Base-by-base conservation (phyloP, 2,113 vertebrate genomes). In the Ochotona curzoniae region DNA sequence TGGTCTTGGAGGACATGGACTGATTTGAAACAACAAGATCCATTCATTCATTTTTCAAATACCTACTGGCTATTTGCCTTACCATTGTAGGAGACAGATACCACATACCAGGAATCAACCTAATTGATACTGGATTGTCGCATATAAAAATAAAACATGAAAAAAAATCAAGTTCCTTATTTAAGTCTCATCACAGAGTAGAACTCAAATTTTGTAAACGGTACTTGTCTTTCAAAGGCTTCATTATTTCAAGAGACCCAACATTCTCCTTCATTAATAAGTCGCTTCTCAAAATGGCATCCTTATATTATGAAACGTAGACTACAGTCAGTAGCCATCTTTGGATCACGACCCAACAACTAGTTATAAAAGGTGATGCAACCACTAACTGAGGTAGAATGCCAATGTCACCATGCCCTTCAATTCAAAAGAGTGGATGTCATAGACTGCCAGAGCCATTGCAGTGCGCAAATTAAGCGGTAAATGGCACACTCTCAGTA, bases 281-380 rank as follows among this genome's bases (percentile, higher is more conserved):
- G 81, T 84, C 87, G 66, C 63, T 82, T 91, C 60, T 87, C 30
- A 78, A 91, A 93, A 93, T 96, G 87, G 87, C 83, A 90, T 78
- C 89, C 82, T 94, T 93, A 87, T 94, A 93, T 44, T 44, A 44
- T 44, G 84, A 95, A 96, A 95, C 75, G 85, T 94, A 82, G 94
- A 73, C 71, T 91, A 63, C 60, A 57, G 26, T 78, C 57, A 71
- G 64, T 67, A 88, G 66, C 70, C 85, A 90, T 87, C 44, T 76
- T 95, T 97, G 92, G 66, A 93, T 92, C 51, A 2, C 18, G 93
- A 94, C 87, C 89, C 51, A 95, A 83, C 35, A 70, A 71, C 83
- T 96, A 38, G 47, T 95, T 97, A 96, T 83, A 94, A 94, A 97
- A 96, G 32, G 54, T 66, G 91, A 83, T 67, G 96, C 91, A 69